These are phyloP conservation scores for Caenorhabditis latens DNA, from an alignment of 1,140 invertebrate species.

Conservation along the genomic window DNA sequence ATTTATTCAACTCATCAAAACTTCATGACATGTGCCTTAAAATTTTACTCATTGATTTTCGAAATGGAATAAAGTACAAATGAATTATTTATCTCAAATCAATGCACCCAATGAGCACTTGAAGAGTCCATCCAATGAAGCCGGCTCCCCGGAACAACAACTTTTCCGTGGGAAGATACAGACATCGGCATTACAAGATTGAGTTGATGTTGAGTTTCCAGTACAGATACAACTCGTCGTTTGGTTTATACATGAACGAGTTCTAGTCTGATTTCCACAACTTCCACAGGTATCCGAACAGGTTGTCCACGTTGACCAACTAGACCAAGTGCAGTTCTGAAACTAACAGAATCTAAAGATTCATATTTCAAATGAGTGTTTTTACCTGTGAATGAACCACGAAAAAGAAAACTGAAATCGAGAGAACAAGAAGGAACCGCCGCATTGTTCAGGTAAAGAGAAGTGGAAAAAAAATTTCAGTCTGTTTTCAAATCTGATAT, in stretches of 20 bases:
- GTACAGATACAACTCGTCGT: background rate
- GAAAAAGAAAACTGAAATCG: background rate
- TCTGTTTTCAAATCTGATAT: background rate
- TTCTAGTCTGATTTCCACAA: constrained; percentile 17
- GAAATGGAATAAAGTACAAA: background rate
- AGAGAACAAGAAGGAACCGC: background rate
- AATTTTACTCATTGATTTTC: background rate
- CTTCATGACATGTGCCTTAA: constrained; percentile 37
- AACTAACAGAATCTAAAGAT: background rate
- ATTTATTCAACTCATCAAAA: background rate
- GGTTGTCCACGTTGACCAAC: background rate
- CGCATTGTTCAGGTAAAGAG: background rate
- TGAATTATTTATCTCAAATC: background rate
- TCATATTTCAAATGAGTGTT: background rate
- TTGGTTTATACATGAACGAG: constrained; percentile 8
- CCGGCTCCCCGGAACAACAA: background rate
- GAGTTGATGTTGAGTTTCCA: background rate
- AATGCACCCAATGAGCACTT: background rate
- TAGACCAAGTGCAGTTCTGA: constrained; percentile 8
- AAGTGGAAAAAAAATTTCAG: background rate
- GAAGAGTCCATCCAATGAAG: background rate
- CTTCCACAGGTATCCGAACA: constrained; percentile 13
- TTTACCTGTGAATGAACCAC: background rate
- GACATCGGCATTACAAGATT: background rate
- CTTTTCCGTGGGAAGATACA: constrained; percentile 7